These are phyloP conservation scores for Trachurus trachurus DNA, from an alignment of 2,797 vertebrate species.

Conservation along the genomic window DNA sequence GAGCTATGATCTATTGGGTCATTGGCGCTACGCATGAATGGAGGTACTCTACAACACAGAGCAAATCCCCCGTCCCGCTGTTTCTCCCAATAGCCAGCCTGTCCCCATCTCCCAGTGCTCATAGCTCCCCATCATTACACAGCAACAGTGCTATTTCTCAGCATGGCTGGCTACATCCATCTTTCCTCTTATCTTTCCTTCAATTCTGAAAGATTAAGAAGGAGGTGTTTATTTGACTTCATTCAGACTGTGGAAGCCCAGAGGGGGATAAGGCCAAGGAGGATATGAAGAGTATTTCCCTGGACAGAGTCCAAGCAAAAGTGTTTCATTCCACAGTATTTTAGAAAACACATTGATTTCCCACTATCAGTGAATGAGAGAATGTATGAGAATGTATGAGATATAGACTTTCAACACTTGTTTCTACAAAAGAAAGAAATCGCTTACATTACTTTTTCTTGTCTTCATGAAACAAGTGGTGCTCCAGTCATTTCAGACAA, in stretches of 20 bases:
- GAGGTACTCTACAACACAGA: conserved; percentile 62
- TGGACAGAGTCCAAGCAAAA: not conserved
- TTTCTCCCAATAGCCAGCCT: conserved; percentile 48
- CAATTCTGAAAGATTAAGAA: conserved; percentile 26
- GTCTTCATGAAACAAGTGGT: too few species aligned
- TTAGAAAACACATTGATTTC: not conserved
- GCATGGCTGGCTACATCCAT: conserved; percentile 22
- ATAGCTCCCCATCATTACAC: conserved; percentile 43
- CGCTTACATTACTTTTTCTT: too few species aligned
- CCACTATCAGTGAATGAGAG: not conserved
- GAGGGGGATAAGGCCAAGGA: not conserved
- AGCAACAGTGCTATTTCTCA: conserved; percentile 33
- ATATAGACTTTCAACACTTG: too few species aligned
- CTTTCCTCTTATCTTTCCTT: conserved; percentile 8
- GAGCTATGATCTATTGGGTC: conserved; percentile 75
- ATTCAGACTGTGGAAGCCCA: conserved; percentile 19
- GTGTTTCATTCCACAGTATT: not conserved
- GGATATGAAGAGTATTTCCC: not conserved
- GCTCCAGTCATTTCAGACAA: too few species aligned
- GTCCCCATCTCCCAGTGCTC: conserved; percentile 47
- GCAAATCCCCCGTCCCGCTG: conserved; percentile 63
- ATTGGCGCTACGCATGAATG: conserved; percentile 72
- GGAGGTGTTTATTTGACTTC: conserved; percentile 11
- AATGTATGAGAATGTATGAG: too few species aligned
- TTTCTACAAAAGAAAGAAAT: too few species aligned